phyloP scores from a whole-genome alignment of 2,113 vertebrate species.

The Tauraco erythrolophus region DNA sequence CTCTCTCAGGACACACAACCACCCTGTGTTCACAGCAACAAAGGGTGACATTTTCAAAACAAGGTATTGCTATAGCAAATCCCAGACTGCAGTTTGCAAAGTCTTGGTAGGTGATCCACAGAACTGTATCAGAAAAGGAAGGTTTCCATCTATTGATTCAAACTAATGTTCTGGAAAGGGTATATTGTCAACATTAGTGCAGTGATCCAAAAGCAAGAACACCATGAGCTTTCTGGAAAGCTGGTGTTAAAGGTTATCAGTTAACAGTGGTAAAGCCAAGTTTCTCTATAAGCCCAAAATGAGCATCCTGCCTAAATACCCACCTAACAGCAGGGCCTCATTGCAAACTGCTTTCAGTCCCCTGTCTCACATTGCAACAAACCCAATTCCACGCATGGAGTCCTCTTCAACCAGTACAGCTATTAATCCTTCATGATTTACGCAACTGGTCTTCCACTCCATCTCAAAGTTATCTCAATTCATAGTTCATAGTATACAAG shows the following conservation, averaged over 20 bases:
- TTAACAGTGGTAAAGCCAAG: background rate
- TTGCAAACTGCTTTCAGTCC: background rate
- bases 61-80: background rate
- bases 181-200: background rate
- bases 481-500: background rate
- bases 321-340: background rate
- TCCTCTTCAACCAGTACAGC: background rate
- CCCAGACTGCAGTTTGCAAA: background rate
- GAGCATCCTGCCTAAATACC: background rate
- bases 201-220: background rate
- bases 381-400: background rate
- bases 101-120: background rate
- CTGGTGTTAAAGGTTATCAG: background rate
- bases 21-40: background rate
- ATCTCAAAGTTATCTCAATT: background rate
- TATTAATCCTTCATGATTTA: background rate
- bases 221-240: background rate
- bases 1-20: background rate
- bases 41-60: background rate
- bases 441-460: background rate
- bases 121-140: background rate
- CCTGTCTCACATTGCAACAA: background rate
- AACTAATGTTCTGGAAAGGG: background rate
- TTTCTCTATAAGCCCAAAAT: background rate
- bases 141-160: background rate